Conservation (phyloP, 2,113 vertebrate species). For the Carassius auratus region DNA sequence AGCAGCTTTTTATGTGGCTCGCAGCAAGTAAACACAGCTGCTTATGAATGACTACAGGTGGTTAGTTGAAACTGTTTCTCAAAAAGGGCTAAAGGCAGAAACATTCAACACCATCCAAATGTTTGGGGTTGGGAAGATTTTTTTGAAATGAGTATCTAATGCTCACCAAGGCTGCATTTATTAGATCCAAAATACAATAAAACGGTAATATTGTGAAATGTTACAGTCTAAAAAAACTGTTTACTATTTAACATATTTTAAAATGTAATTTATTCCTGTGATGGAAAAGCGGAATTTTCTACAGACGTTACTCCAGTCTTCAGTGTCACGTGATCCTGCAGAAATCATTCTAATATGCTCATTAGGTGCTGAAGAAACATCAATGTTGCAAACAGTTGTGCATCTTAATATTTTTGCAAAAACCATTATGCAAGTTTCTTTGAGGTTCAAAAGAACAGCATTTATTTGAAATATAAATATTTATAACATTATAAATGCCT, state of each 20-base stretch:
- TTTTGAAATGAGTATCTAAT: no score
- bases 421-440: no score
- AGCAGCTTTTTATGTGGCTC: not conserved
- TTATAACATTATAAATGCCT: no score
- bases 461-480: no score
- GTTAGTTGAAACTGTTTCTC: not conserved
- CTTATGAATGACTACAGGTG: not conserved
- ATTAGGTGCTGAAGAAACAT: not conserved
- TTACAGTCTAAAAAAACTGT: no score
- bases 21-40: not conserved
- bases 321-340: not conserved
- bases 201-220: no score
- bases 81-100: not conserved
- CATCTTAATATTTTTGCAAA: no score
- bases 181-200: no score
- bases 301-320: not conserved
- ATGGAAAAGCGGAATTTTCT: no score
- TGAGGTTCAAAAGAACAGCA: no score
- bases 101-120: not conserved
- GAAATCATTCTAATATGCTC: not conserved
- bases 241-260: not conserved
- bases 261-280: no score
- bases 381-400: not conserved
- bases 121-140: not conserved
- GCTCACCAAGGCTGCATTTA: no score